Percentiles rank a stretch among this genome's conserved stretches.
phyloP scores from a whole-genome alignment of 2,888 invertebrate species.

The Dugesia japonica region DNA sequence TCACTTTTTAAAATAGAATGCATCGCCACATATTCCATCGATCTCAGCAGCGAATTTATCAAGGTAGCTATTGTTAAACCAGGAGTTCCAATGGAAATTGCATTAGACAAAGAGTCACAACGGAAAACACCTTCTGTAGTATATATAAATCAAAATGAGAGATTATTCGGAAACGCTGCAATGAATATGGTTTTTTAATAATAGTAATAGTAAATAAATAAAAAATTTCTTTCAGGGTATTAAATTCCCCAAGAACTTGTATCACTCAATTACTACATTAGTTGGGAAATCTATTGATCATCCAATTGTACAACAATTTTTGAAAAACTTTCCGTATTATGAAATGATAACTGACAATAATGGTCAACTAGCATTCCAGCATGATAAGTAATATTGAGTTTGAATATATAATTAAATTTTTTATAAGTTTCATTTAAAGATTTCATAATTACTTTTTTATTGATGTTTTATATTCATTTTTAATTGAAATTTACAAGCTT shows the following conservation, averaged over 20 bases:
- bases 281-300: constrained; percentile 77
- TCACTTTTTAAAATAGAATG: background rate
- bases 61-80: constrained; percentile 69
- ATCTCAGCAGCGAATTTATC: constrained; percentile 91
- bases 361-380: constrained; percentile 45
- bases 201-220: too few species aligned
- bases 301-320: constrained; percentile 69
- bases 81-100: constrained; percentile 98
- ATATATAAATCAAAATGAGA: constrained; percentile 69
- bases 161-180: constrained; percentile 84
- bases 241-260: constrained; percentile 71
- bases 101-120: constrained; percentile 82
- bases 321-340: constrained; percentile 69
- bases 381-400: background rate
- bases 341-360: constrained; percentile 65
- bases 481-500: too few species aligned
- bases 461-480: background rate
- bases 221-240: constrained; percentile 41
- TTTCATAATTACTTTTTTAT: background rate
- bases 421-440: background rate
- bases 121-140: constrained; percentile 76
- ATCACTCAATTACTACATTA: constrained; percentile 70
- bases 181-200: constrained; percentile 56
- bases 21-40: constrained; percentile 55
- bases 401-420: background rate